phyloP scores from a whole-genome alignment of 2,888 invertebrate species.

The Encarsia formosa region DNA sequence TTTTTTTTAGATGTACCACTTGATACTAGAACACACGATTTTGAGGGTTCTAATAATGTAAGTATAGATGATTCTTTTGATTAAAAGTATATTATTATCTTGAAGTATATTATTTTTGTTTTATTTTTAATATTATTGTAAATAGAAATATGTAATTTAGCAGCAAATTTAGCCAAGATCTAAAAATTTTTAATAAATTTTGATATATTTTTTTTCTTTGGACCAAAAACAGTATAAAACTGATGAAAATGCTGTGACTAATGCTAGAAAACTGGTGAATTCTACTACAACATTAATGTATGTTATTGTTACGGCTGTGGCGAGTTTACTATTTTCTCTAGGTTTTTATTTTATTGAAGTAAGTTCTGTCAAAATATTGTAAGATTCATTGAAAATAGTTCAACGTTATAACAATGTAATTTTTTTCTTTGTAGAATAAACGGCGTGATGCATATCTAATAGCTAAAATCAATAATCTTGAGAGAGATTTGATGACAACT shows the following conservation, averaged over 20 bases:
- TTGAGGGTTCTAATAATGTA: slow-evolving; percentile 18
- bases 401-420: not conserved
- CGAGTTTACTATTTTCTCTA: slow-evolving; percentile 68
- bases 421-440: slow-evolving; percentile 53
- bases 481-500: slow-evolving; percentile 59
- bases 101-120: slow-evolving; percentile 1
- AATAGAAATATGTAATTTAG: too few relatives aligned
- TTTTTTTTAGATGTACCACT: slow-evolving; percentile 18
- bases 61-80: not conserved
- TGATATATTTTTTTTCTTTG: not conserved
- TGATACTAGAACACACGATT: slow-evolving; percentile 21
- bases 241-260: slow-evolving; percentile 32
- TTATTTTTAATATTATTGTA: not conserved
- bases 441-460: slow-evolving; percentile 68
- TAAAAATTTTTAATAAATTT: not conserved
- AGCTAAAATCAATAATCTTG: slow-evolving; percentile 63
- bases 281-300: slow-evolving; percentile 54
- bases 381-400: not conserved
- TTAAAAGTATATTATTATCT: not conserved
- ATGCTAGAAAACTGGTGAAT: slow-evolving; percentile 27
- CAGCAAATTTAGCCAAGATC: too few relatives aligned
- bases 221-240: slow-evolving; percentile 16
- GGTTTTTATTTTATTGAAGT: slow-evolving; percentile 74
- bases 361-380: slow-evolving; percentile 20
- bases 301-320: slow-evolving; percentile 65